Evolutionary conservation across 2,888 invertebrate genomes (phyloP).

Genomic region (Hylaea fasciaria): DNA sequence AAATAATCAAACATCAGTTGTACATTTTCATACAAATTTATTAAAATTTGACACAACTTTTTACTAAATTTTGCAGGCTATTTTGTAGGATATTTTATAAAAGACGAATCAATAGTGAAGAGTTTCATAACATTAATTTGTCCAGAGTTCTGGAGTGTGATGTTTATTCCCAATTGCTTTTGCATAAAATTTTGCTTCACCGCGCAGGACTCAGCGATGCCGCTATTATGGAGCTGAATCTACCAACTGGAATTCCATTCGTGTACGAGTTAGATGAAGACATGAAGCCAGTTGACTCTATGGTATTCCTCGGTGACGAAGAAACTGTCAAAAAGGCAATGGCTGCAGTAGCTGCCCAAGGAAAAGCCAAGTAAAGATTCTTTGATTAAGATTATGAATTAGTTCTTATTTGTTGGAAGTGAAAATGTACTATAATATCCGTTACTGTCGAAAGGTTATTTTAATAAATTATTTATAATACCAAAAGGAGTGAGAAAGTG

Average conservation of each 20-base stretch:
- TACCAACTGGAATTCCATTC: constrained; percentile 93
- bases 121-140: too few species aligned
- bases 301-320: constrained; percentile 91
- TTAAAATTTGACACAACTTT: too few species aligned
- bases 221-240: constrained; percentile 89
- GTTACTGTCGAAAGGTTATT: background rate
- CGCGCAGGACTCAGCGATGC: constrained; percentile 87
- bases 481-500: background rate
- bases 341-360: constrained; percentile 91
- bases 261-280: constrained; percentile 90
- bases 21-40: too few species aligned
- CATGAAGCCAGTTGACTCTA: constrained; percentile 88
- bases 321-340: constrained; percentile 91
- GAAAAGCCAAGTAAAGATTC: constrained; percentile 87
- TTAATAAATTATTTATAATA: background rate
- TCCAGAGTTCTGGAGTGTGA: too few species aligned
- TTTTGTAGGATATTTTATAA: too few species aligned
- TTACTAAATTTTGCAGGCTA: too few species aligned
- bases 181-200: background rate
- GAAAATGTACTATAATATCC: constrained; percentile 2
- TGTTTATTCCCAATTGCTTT: background rate
- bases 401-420: constrained; percentile 32
- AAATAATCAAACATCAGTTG: too few species aligned
- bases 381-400: constrained; percentile 2
- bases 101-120: too few species aligned